Conservation (phyloP, 2,888 invertebrate genomes). For the Lasius fuliginosus region DNA sequence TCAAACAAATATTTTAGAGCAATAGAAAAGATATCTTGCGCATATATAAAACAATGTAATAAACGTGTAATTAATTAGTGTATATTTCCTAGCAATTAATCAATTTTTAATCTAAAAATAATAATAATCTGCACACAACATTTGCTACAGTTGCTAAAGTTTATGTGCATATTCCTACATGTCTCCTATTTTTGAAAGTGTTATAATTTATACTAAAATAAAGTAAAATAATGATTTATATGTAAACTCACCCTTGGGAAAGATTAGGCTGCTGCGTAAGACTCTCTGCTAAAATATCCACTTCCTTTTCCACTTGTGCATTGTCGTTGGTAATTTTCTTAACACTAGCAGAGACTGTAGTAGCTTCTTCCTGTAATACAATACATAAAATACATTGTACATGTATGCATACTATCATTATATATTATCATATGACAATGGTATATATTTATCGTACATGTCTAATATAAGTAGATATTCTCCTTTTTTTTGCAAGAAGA, state of each 20-base stretch:
- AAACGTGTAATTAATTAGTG: background rate
- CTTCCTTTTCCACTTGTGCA: slow-evolving; percentile 62
- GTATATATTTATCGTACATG: background rate
- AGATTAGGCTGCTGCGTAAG: slow-evolving; percentile 83
- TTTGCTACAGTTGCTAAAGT: background rate
- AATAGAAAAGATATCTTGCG: background rate
- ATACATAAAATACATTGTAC: background rate
- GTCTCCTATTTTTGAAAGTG: slow-evolving; percentile 2
- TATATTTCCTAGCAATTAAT: background rate
- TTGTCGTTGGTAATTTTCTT: slow-evolving; percentile 60
- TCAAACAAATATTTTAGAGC: background rate
- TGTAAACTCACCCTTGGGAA: slow-evolving; percentile 83
- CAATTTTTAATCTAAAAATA: background rate
- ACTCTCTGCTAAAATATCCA: slow-evolving; percentile 80
- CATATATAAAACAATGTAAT: background rate
- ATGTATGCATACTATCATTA: background rate
- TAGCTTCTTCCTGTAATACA: slow-evolving; percentile 62
- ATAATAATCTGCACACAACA: background rate
- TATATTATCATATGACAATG: background rate
- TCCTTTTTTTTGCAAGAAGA: background rate
- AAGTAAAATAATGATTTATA: slow-evolving; percentile 16
- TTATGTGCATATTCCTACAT: background rate
- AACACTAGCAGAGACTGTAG: slow-evolving; percentile 55
- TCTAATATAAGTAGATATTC: background rate
- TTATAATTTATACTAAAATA: background rate